These are phyloP conservation scores for Sarcophaga bullata DNA, from an alignment of 1,140 invertebrate genomes.

Conservation along the genomic window DNA sequence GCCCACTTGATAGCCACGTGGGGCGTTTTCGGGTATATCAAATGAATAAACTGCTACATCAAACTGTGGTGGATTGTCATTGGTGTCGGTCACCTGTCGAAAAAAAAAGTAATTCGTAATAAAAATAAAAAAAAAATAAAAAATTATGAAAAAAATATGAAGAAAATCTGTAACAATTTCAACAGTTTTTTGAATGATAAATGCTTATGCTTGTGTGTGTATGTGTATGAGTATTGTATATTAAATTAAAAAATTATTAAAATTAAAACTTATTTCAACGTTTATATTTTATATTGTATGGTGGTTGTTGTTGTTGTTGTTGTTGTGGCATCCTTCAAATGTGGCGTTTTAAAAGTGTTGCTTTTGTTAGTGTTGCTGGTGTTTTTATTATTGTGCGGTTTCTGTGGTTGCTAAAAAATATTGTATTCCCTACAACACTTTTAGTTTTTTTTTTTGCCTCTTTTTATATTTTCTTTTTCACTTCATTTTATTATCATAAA, in stretches of 20 bases:
- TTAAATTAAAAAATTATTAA: conserved; percentile 32
- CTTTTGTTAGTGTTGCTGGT: no score
- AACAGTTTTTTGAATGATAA: background rate
- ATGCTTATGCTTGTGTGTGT: no score
- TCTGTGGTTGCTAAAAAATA: conserved; percentile 18
- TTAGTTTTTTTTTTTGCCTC: background rate
- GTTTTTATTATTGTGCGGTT: conserved; percentile 13
- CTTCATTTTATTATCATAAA: no score
- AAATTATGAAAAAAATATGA: background rate
- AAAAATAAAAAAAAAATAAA: background rate
- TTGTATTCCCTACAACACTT: conserved; percentile 15
- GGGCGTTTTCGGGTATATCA: conserved; percentile 87
- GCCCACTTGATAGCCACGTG: conserved; percentile 82
- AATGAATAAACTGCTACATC: conserved; percentile 86
- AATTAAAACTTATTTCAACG: conserved; percentile 18
- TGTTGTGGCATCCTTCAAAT: background rate
- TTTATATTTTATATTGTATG: background rate
- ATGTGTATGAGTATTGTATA: no score
- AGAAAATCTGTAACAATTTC: conserved; percentile 16
- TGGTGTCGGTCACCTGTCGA: conserved; percentile 87
- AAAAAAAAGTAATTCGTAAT: conserved; percentile 29
- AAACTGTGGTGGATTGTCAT: conserved; percentile 94
- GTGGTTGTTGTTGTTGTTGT: background rate
- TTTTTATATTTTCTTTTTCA: background rate
- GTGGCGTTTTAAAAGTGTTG: conserved; percentile 5